Conservation (phyloP, 2,113 vertebrate genomes). For the Puma concolor region DNA sequence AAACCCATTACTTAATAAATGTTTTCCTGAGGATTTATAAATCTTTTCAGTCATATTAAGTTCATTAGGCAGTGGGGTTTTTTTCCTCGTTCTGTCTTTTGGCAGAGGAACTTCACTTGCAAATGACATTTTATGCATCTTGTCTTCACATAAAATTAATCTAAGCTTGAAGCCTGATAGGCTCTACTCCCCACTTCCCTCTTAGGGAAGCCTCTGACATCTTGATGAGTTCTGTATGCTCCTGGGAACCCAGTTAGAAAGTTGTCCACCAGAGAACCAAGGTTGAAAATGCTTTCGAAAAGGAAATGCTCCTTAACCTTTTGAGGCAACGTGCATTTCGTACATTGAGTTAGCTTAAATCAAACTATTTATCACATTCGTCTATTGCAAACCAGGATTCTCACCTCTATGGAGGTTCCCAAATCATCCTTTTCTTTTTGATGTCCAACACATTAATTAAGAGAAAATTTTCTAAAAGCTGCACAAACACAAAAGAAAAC, state of each 20-base stretch:
- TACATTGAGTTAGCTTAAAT: neutral
- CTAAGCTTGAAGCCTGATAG: neutral
- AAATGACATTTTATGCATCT: neutral
- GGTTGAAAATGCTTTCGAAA: neutral
- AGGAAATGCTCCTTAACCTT: rapidly evolving
- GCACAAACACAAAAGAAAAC: neutral
- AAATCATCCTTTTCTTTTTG: neutral
- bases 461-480: neutral
- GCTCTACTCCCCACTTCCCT: neutral
- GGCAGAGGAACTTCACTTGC: neutral
- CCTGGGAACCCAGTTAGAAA: neutral
- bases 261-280: neutral
- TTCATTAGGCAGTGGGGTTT: neutral
- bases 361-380: neutral
- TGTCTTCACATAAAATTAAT: neutral
- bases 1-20: neutral
- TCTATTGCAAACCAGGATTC: neutral
- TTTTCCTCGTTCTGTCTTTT: neutral
- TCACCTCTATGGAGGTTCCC: neutral
- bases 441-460: neutral
- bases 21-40: neutral
- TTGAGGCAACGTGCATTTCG: neutral
- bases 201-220: neutral
- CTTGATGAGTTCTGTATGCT: neutral
- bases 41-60: neutral